Evolutionary conservation across 2,888 invertebrate genomes (phyloP), one percentile per base, ranked within the genome.

Genomic region (Monopis laevigella): DNA sequence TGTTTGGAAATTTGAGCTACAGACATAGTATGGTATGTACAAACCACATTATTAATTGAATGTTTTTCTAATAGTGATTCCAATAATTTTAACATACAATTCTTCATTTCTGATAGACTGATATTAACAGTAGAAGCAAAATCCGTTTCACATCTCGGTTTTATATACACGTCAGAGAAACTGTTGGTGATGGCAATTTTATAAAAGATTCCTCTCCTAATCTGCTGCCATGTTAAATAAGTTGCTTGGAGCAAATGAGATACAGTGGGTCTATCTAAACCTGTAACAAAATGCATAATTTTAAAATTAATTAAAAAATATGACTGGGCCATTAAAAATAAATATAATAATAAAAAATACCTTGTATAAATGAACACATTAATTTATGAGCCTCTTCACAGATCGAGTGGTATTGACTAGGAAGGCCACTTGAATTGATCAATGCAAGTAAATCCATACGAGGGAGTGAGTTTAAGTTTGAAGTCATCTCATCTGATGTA

Each of bases 81-180:
- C 35, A 72, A 53, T 2, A 59, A 55, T 43, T 63, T 68, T 2
- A 74, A 61, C 70, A 75, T 75, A 32, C 73, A 59, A 27, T 82
- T 74, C 52, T 84, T 78, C 49, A 83, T 75, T 46, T 75, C 70
- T 3, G 73, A 70, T 2, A 84, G 54, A 7, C 84, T 72, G 29
- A 71, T 62, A 44, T 62, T 77, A 1, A 65, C 44, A 13, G 56
- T 59, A 1, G 65, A 54, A 2, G 62, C 54, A 2, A 74, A 68
- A 43, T 82, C 78, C 3, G 62, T 62, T 2, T 75, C 73, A 40
- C 70, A 71, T 50, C 83, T 68, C 1, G 84, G 73, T 51, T 84
- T 84, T 3, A 86, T 82, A 54, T 90, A 91, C 10, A 90, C 85
- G 55, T 89, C 88, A 0, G 83, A 63, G 48, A 86, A 86, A 43